Evolutionary conservation across 2,113 vertebrate genomes (phyloP).

Genomic region (Microtus ochrogaster): DNA sequence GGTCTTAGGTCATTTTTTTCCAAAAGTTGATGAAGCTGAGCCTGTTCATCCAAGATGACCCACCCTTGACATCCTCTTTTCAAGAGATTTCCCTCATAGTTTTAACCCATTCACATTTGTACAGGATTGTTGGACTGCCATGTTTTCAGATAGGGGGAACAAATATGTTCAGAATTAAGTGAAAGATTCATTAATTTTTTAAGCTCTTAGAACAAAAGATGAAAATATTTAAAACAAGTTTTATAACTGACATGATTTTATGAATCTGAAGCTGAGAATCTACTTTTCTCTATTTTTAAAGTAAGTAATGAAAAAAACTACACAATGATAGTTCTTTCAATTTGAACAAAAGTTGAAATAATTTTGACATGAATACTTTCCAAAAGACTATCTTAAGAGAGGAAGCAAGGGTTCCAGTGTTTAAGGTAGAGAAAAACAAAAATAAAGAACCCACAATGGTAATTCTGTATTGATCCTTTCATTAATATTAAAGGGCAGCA

Average conservation of each 20-base stretch:
- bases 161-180: not conserved
- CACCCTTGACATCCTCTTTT: not conserved
- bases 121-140: not conserved
- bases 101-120: not conserved
- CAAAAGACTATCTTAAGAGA: not conserved
- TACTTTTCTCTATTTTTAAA: conserved; percentile 1
- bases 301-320: not conserved
- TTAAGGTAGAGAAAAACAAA: not conserved
- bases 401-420: not conserved
- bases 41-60: not conserved
- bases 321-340: not conserved
- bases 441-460: not conserved
- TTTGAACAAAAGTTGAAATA: not conserved
- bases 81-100: not conserved
- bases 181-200: not conserved
- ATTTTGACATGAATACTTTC: not conserved
- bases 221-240: not conserved
- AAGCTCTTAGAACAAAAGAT: not conserved
- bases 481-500: not conserved
- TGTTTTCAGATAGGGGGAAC: not conserved
- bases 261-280: not conserved
- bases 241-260: not conserved
- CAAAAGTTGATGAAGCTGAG: not conserved
- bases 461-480: not conserved
- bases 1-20: not conserved